phyloP scores from a whole-genome alignment of 2,888 invertebrate species.

The Leucoptera coffeella region DNA sequence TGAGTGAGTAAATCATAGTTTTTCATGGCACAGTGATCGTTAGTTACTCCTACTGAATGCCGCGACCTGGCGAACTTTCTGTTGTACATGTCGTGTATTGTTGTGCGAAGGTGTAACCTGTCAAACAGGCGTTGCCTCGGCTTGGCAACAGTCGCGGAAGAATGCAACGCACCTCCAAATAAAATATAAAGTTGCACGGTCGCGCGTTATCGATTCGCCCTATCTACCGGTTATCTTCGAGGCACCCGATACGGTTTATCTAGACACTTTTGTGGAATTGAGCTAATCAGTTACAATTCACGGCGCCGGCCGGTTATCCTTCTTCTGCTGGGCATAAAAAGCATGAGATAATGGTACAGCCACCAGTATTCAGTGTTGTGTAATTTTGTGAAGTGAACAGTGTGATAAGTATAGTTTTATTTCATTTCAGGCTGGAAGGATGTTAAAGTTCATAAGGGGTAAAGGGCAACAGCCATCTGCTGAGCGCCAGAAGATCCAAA shows the following conservation, averaged over 20 bases:
- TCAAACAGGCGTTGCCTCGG: constrained; percentile 38
- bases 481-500: constrained; percentile 86
- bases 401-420: too few relatives aligned
- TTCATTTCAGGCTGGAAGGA: constrained; percentile 54
- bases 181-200: constrained; percentile 12
- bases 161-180: constrained; percentile 3
- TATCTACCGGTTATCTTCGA: constrained; percentile 19
- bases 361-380: too few relatives aligned
- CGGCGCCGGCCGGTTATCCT: constrained; percentile 36
- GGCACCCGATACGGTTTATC: constrained; percentile 16
- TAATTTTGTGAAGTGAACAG: too few relatives aligned
- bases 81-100: too few relatives aligned
- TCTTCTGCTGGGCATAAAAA: constrained; percentile 19
- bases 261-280: constrained; percentile 13
- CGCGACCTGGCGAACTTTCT: too few relatives aligned
- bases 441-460: constrained; percentile 93
- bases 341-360: constrained; percentile 40
- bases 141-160: constrained; percentile 12
- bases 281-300: constrained; percentile 28
- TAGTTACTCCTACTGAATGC: constrained; percentile 4
- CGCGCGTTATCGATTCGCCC: constrained; percentile 17
- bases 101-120: constrained; percentile 14
- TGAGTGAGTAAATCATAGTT: constrained; percentile 27
- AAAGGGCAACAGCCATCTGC: constrained; percentile 90
- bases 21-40: constrained; percentile 7